These are phyloP conservation scores for Empis stercorea DNA, from an alignment of 2,888 invertebrate species.

Conservation along the genomic window DNA sequence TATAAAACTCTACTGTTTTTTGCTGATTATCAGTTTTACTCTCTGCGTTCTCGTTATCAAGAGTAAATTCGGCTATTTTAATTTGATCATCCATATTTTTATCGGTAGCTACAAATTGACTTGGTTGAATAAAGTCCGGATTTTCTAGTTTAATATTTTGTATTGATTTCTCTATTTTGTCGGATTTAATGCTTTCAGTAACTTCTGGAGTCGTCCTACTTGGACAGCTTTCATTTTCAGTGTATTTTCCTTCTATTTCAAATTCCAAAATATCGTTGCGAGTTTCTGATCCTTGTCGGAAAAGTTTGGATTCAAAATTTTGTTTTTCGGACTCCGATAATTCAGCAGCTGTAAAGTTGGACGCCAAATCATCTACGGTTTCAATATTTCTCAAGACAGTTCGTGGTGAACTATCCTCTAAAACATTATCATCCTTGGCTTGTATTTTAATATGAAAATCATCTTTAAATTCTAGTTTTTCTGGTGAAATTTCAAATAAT, in stretches of 20 bases:
- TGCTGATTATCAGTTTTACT: too few species aligned
- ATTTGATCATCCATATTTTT: too few species aligned
- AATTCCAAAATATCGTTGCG: slow-evolving; percentile 30
- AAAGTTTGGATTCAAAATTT: slow-evolving; percentile 21
- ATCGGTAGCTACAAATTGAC: too few species aligned
- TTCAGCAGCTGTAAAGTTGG: background rate
- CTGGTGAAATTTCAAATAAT: too few species aligned
- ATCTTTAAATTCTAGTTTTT: too few species aligned
- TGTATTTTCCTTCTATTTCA: slow-evolving; percentile 14
- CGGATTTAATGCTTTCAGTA: too few species aligned
- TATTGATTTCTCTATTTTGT: too few species aligned
- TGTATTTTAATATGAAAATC: background rate
- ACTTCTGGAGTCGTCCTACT: background rate
- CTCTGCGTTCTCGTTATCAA: too few species aligned
- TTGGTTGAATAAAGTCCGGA: too few species aligned
- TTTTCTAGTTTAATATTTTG: too few species aligned
- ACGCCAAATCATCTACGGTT: background rate
- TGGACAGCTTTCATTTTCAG: background rate
- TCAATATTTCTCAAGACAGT: background rate
- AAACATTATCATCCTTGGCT: slow-evolving; percentile 21
- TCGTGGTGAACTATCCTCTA: slow-evolving; percentile 16
- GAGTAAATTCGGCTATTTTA: too few species aligned
- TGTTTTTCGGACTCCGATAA: background rate
- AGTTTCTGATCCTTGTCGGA: slow-evolving; percentile 32
- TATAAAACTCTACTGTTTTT: background rate